Percentiles rank a stretch among this genome's conserved stretches.
phyloP scores from a whole-genome alignment of 1,140 invertebrate species.

The Bathynomus jamesi region DNA sequence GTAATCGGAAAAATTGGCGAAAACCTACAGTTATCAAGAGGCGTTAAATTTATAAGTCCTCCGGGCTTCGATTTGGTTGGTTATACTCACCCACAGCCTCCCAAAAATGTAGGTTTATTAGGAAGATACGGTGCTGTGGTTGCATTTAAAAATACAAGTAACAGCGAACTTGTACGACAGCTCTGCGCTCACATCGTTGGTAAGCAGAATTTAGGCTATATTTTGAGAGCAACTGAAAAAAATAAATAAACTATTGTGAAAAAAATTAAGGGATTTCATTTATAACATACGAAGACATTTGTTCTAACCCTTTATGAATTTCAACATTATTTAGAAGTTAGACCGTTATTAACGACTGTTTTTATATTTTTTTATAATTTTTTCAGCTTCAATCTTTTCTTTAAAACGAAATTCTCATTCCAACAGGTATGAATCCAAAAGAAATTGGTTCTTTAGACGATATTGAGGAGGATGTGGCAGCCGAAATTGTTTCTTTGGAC shows the following conservation, averaged over 20 bases:
- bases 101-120: constrained; percentile 40
- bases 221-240: not conserved
- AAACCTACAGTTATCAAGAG: not conserved
- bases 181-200: constrained; percentile 86
- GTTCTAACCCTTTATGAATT: not conserved
- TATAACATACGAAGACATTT: not conserved
- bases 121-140: constrained; percentile 79
- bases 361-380: constrained; percentile 17
- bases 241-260: not conserved
- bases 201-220: constrained; percentile 36
- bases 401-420: no score
- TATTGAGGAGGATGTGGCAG: constrained; percentile 44
- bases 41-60: not conserved
- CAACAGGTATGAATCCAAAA: constrained; percentile 74
- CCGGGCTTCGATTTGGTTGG: constrained; percentile 45
- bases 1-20: not conserved
- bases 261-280: not conserved
- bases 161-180: constrained; percentile 53
- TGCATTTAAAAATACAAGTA: constrained; percentile 51
- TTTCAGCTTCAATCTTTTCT: constrained; percentile 24
- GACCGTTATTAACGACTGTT: constrained; percentile 5
- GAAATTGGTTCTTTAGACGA: constrained; percentile 64
- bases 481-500: no score
- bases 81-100: constrained; percentile 62
- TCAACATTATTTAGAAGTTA: not conserved